These are phyloP conservation scores for Pasiphila rectangulata DNA, from an alignment of 2,888 invertebrate genomes.

Conservation along the genomic window DNA sequence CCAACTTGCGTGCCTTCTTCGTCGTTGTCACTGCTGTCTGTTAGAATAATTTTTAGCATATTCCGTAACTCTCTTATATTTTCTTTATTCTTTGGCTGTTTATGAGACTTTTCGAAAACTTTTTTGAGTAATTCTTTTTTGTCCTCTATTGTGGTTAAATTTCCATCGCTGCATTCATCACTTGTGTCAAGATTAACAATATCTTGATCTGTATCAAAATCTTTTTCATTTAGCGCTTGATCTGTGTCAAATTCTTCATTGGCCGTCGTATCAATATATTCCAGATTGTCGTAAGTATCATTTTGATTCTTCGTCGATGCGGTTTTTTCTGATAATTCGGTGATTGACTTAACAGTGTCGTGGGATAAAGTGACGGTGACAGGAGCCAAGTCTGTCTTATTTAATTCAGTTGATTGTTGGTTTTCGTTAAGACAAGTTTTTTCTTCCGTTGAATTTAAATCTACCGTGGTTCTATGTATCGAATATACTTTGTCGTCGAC, in stretches of 20 bases:
- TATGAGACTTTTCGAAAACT: conserved; percentile 48
- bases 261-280: conserved; percentile 23
- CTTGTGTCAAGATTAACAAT: conserved; percentile 30
- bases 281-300: conserved; percentile 19
- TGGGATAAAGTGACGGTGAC: conserved; percentile 26
- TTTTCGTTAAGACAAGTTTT: conserved; percentile 25
- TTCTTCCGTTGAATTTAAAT: conserved; percentile 44
- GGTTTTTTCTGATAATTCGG: conserved; percentile 26
- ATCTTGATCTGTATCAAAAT: conserved; percentile 33
- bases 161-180: conserved; percentile 30
- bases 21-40: conserved; percentile 51
- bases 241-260: conserved; percentile 28
- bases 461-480: conserved; percentile 48
- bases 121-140: conserved; percentile 55
- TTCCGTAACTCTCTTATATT: conserved; percentile 45
- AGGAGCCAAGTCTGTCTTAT: conserved; percentile 1
- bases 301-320: conserved; percentile 21
- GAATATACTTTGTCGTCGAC: conserved; percentile 45
- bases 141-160: conserved; percentile 40
- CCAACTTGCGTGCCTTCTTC: conserved; percentile 34
- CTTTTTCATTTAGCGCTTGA: conserved; percentile 27
- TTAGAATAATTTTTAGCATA: conserved; percentile 52
- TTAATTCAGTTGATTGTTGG: conserved; percentile 21
- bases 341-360: conserved; percentile 22
- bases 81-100: conserved; percentile 43